A percentile compares a stretch with the other conserved stretches of the same genome.
Conservation (phyloP, 2,888 invertebrate species). For the Odontothrips loti region DNA sequence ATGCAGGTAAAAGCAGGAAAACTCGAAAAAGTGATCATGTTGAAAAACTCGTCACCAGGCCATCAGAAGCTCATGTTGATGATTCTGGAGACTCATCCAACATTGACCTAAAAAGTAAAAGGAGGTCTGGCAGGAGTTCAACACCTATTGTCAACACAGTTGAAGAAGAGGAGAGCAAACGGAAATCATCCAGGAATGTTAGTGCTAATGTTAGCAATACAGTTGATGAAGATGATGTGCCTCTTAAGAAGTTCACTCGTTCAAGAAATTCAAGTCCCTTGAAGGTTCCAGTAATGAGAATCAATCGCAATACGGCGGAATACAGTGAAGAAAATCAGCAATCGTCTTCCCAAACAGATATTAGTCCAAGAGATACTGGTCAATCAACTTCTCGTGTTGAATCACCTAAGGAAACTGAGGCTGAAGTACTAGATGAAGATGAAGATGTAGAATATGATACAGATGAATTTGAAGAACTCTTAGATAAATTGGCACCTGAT, state of each 20-base stretch:
- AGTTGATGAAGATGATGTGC: slow-evolving; percentile 5
- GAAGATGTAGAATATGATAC: slow-evolving; percentile 1
- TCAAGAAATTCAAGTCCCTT: neutral
- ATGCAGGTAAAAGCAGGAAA: neutral
- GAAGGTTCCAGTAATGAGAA: neutral
- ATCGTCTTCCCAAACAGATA: neutral
- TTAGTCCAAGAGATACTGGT: neutral
- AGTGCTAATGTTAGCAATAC: neutral
- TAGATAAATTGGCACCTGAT: neutral
- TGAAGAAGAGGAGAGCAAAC: neutral
- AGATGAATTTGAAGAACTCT: slow-evolving; percentile 9
- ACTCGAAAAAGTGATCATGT: slow-evolving; percentile 15
- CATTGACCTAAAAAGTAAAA: neutral
- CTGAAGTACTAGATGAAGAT: neutral
- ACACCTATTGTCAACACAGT: neutral
- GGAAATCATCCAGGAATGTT: neutral
- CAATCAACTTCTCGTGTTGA: neutral
- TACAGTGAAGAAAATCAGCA: neutral
- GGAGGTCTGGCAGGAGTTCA: neutral
- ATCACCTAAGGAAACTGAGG: neutral
- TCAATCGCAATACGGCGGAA: neutral
- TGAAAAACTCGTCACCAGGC: neutral
- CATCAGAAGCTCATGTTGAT: neutral
- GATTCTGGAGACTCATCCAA: neutral
- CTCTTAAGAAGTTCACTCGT: slow-evolving; percentile 7